Base-by-base conservation (phyloP, 2,797 vertebrate genomes). In the Tinamus major region DNA sequence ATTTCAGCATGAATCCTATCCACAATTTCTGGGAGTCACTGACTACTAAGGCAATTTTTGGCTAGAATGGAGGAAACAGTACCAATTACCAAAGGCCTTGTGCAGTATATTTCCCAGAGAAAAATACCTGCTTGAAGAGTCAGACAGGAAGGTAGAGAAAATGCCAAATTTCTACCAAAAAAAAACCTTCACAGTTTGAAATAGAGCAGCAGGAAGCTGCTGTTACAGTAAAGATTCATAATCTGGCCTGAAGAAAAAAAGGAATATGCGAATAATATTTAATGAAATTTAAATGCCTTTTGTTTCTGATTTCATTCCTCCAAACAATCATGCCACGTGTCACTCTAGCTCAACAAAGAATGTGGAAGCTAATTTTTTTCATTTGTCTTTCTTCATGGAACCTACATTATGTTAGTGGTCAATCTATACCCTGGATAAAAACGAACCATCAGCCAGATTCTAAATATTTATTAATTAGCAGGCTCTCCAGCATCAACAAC, bases 161-260 rank as follows among this genome's bases (percentile, higher is more conserved):
- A 49, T 16, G 55, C 2, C 39, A 77, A 88, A 72, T 39, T 70
- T 8, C 5, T 10, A 1, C 15, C n/a, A 71, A 75, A 68, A 92
- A 71, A 49, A 1, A 51, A 51, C 14, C 14, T n/a, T 5, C 0
- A 0, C 1, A 29, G 69, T 68, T 56, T 62, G 16, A 71, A 27
- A 67, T 14, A 33, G 1, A 3, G 15, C 6, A 7, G 31, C 27
- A 78, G 62, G 61, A 81, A 35, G 8, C 17, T 69, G 12, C 27
- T 33, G 27, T 55, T 68, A 49, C 1, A 3, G 23, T 17, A 63
- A 77, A 62, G 7, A 37, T 27, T 41, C 61, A 31, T 8, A 64
- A 51, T n/a, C n/a, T 56, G 63, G 26, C 6, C 23, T 35, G 14
- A 68, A 55, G 21, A 55, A 82, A 79, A 17, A 51, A 4, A 31